phyloP scores from a whole-genome alignment of 2,797 vertebrate species.

The Remorina albescens region DNA sequence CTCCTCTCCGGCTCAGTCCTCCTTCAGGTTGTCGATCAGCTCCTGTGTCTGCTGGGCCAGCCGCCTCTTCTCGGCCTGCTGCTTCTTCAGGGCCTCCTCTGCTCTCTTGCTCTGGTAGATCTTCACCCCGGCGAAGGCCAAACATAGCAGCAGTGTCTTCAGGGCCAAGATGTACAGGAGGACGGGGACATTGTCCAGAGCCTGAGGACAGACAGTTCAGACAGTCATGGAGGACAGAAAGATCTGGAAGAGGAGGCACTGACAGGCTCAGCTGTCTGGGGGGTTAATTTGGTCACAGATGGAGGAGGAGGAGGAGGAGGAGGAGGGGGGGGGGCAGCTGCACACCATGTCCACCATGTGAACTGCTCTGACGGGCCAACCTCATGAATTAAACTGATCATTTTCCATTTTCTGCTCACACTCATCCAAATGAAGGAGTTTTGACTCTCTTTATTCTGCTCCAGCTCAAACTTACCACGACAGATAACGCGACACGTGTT shows the following conservation, averaged over 20 bases:
- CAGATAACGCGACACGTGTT: not conserved
- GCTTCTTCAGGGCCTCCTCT: constrained; percentile 83
- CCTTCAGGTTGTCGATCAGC: constrained; percentile 84
- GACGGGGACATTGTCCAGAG: constrained; percentile 91
- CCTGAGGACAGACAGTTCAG: constrained; percentile 77
- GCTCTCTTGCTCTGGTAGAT: constrained; percentile 90
- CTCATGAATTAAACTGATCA: not conserved
- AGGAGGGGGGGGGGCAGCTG: constrained; percentile 68
- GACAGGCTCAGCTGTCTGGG: constrained; percentile 54
- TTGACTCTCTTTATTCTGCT: not conserved
- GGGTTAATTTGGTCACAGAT: constrained; percentile 51
- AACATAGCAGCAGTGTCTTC: constrained; percentile 92
- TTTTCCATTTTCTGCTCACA: not conserved
- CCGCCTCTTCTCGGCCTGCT: constrained; percentile 76
- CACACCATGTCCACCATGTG: constrained; percentile 38
- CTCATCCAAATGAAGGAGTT: not conserved
- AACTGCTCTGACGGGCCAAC: not conserved
- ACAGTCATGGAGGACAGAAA: not conserved
- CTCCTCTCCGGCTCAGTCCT: constrained; percentile 76
- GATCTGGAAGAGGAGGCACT: constrained; percentile 14
- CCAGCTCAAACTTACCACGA: too few species aligned
- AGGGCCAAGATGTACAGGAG: constrained; percentile 95
- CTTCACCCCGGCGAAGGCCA: constrained; percentile 92
- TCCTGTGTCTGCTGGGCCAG: constrained; percentile 81
- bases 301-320: not conserved